phyloP scores from a whole-genome alignment of 2,888 invertebrate species.

The Osmoderma eremita region DNA sequence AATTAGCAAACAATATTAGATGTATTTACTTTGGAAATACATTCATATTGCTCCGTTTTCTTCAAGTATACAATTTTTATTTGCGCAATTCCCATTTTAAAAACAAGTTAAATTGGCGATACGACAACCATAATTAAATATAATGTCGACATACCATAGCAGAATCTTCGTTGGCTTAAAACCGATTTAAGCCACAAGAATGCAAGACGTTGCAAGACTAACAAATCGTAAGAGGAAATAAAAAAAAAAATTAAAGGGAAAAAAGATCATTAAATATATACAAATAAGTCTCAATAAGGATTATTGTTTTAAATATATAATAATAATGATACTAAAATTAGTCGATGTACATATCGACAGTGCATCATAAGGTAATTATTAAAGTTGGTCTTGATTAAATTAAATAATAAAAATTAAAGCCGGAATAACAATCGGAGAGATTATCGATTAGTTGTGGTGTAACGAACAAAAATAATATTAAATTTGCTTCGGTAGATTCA shows the following conservation, averaged over 20 bases:
- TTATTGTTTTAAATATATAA: not conserved
- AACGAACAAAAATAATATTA: not conserved
- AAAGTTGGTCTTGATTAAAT: no score
- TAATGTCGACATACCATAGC: constrained; percentile 21
- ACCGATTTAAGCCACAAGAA: constrained; percentile 41
- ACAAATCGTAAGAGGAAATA: not conserved
- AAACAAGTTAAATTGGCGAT: no score
- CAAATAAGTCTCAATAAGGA: not conserved
- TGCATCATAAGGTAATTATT: constrained; percentile 27
- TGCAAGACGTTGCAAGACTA: not conserved
- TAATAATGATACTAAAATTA: constrained; percentile 21
- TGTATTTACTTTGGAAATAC: constrained; percentile 40
- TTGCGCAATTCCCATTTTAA: no score
- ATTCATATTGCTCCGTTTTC: constrained; percentile 30
- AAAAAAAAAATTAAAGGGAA: constrained; percentile 11
- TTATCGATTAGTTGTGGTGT: not conserved
- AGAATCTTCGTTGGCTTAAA: constrained; percentile 40
- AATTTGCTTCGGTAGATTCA: not conserved
- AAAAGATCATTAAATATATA: constrained; percentile 14
- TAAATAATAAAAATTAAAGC: not conserved
- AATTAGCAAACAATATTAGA: constrained; percentile 37
- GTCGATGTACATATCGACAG: constrained; percentile 34
- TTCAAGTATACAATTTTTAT: not conserved
- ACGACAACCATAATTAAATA: not conserved
- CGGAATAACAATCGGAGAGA: not conserved